These are phyloP conservation scores for Columba guinea DNA, from an alignment of 2,797 vertebrate genomes.

Conservation along the genomic window DNA sequence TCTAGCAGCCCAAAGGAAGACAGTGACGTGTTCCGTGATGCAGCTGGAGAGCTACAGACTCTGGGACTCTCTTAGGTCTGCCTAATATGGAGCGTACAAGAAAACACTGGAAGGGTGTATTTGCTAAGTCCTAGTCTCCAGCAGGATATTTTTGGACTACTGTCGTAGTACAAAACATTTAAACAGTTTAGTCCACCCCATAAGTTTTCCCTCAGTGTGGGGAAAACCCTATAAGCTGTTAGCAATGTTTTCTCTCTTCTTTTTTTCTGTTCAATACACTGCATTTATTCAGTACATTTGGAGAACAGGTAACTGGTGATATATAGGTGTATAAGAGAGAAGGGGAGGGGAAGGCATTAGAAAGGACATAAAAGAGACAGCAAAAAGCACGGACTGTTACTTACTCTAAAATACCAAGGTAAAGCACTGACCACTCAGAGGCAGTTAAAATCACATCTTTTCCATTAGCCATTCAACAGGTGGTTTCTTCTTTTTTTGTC, in stretches of 20 bases:
- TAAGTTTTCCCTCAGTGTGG: not conserved
- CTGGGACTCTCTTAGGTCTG: conserved; percentile 9
- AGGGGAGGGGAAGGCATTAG: not conserved
- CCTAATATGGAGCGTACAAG: conserved; percentile 41
- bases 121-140: not conserved
- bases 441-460: not conserved
- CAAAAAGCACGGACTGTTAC: not conserved
- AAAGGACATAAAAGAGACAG: not conserved
- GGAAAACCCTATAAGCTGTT: not conserved
- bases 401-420: not conserved
- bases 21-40: conserved; percentile 21
- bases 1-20: conserved; percentile 40
- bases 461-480: not conserved
- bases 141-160: conserved; percentile 10
- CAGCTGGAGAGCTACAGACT: not conserved
- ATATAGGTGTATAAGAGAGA: not conserved
- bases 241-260: not conserved
- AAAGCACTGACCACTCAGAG: not conserved
- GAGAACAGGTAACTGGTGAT: not conserved
- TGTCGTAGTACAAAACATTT: not conserved
- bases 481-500: not conserved
- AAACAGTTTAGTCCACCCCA: not conserved
- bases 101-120: conserved; percentile 28
- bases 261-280: not conserved
- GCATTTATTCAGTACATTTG: not conserved